Base-by-base conservation (phyloP, 2,888 invertebrate species). In the Cactoblastis cactorum region DNA sequence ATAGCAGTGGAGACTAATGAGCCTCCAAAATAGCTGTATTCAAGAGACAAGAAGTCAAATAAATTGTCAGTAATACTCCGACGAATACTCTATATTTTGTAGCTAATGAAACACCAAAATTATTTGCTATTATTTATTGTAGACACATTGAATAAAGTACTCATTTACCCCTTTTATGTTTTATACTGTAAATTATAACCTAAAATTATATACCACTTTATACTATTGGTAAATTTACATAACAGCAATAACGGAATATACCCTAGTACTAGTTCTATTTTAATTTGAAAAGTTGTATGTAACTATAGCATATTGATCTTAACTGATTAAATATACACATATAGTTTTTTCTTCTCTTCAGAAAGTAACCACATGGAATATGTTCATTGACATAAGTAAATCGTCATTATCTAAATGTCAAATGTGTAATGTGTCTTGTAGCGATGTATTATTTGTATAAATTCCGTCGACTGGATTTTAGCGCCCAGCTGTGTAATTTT, bases 1-100 rank as follows among this genome's bases (percentile, higher is more conserved):
- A 84, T 84, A 51, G 57, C 71, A 9, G 58, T 63, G 0, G 79
- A 76, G 41, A 67, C 65, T 24, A 58, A 71, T 2, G 78, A 80
- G 50, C 64, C 60, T 33, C 62, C 68, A n/a, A 78, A 80, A 63
- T 75, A 65, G 53, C 45, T 37, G 18, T n/a, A n/a, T n/a, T n/a
- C n/a, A n/a, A n/a, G n/a, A n/a, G n/a, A n/a, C n/a, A n/a, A 8
- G 8, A 24, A 28, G 22, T 18, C 33, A 49, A 24, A 35, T 39
- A 6, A 45, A 54, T 17, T 41, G 1, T 39, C 28, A 12, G 9
- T 18, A 57, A 57, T 55, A 56, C 56, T 55, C 53, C 45, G 9
- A 28, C n/a, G 8, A 28, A 49, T 49, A 39, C 49, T 49, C 49
- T 19, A 19, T 9, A 17, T 9, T 12, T 12, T 3, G 46, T 43